Evolutionary conservation across 2,113 vertebrate species (phyloP), one percentile per base, ranked within the genome.

Genomic region (Isichthys henryi): DNA sequence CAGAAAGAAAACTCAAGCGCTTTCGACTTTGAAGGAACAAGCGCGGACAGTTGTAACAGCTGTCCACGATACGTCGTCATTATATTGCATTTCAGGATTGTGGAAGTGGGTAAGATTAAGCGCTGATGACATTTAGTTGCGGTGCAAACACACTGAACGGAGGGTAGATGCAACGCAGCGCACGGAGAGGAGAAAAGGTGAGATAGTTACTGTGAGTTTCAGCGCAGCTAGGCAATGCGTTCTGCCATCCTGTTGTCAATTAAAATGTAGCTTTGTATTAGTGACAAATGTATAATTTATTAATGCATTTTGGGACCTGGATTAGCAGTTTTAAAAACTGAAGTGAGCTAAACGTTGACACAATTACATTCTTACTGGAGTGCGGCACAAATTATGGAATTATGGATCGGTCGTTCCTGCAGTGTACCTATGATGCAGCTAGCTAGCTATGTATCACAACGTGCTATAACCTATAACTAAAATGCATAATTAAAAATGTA

Each of bases 151-250:
- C 31, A 35, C 70, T 77, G 70, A 45, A 48, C 82, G 82, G 45
- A 84, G 82, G 43, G 82, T 83, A 83, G 80, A 83, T 83, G 80
- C 19, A 48, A 84, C 82, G 45, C 82, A 27, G 84, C 84, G 84
- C 39, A 52, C 84, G 49, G 84, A 45, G 85, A 35, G 48, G 48
- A 87, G 85, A 50, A 53, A 53, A 53, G 50, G 85, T 53, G 27
- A 53, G 48, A 56, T 31, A 87, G 85, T 87, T 87, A 23, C 39
- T 48, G 23, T 84, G 82, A 84, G 82, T 84, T 84, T 84, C 82
- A 84, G 82, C 10, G 82, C 23, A 84, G 39, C 82, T 23, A 48
- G 45, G 19, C 82, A 84, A 23, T 45, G 21, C 45, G 19, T 82
- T 82, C 77, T 43, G 39, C 17, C 77, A 39, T 82, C 35, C 77